Evolutionary conservation across 2,797 vertebrate genomes (phyloP), one percentile per base, ranked within the genome.

Genomic region (Melanotaenia trifasciata): DNA sequence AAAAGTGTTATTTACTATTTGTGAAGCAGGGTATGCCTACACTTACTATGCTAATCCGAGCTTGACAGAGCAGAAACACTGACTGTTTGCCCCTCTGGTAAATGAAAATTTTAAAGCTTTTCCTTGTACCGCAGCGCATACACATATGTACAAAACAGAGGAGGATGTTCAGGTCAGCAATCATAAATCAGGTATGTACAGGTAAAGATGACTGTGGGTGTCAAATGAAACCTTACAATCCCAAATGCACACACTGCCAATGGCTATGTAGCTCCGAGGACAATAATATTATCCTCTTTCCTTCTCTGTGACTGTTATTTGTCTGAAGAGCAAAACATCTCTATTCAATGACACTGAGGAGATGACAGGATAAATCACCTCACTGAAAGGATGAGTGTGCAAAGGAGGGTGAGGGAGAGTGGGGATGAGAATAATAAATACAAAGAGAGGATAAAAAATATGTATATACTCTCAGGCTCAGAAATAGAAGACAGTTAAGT

Each of bases 341-440:
- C 83, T 81, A 78, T 78, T 90, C 85, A 86, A 85, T 86, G 87
- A 90, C 88, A 92, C 87, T 79, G 88, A 69, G 69, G 87, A 89
- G 88, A 90, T 86, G 87, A 87, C 80, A 73, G 84, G 84, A 88
- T 90, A 89, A 86, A 93, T 91, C 87, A 90, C 66, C 70, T 64
- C 59, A 3, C 64, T 79, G 76, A 82, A 62, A 76, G 74, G 72
- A 75, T 57, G 85, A 78, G 71, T 70, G 71, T 64, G 64, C 60
- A 64, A 16, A 45, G 54, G 64, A 47, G 60, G 64, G 74, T 58
- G 67, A 68, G 69, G 78, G 58, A 70, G 75, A 79, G 83, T 22
- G 63, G 40, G 35, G 77, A 74, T 47, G 47, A 84, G 74, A 74
- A 58, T 43, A 63, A 62, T 40, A 78, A 69, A 45, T 14, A 32